Conservation (phyloP, 2,888 invertebrate species). For the Podabrus alpinus region DNA sequence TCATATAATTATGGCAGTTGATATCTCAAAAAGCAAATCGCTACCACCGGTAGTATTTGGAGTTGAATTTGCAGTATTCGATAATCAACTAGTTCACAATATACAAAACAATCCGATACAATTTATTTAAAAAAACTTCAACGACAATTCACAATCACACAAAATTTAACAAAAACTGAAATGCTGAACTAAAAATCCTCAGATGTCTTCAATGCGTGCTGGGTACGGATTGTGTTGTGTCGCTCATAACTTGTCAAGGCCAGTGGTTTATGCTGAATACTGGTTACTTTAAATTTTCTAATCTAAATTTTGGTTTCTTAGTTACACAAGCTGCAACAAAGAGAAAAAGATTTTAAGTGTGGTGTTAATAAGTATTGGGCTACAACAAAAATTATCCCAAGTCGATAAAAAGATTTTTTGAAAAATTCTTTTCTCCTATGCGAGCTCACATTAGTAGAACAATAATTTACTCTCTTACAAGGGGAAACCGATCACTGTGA, state of each 20-base stretch:
- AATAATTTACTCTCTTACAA: too few species aligned
- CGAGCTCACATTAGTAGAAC: too few species aligned
- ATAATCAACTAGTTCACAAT: constrained; percentile 28
- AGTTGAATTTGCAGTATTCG: constrained; percentile 21
- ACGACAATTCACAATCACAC: constrained; percentile 55
- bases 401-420: too few species aligned
- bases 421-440: too few species aligned
- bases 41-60: constrained; percentile 24
- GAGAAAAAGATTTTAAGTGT: constrained; percentile 27
- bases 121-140: constrained; percentile 33
- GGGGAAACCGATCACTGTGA: too few species aligned
- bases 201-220: constrained; percentile 91
- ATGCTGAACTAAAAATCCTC: constrained; percentile 71
- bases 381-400: neutral
- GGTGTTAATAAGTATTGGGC: neutral
- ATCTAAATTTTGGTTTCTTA: constrained; percentile 60
- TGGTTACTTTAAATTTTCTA: constrained; percentile 60
- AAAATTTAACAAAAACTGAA: constrained; percentile 54
- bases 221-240: constrained; percentile 71
- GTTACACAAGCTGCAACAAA: constrained; percentile 69
- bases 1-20: constrained; percentile 48
- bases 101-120: constrained; percentile 34
- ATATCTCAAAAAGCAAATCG: constrained; percentile 38
- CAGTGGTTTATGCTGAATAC: constrained; percentile 54
- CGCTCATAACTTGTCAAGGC: constrained; percentile 53